Evolutionary conservation across 2,888 invertebrate genomes (phyloP), one percentile per base, ranked within the genome.

Genomic region (Acheta domesticus): DNA sequence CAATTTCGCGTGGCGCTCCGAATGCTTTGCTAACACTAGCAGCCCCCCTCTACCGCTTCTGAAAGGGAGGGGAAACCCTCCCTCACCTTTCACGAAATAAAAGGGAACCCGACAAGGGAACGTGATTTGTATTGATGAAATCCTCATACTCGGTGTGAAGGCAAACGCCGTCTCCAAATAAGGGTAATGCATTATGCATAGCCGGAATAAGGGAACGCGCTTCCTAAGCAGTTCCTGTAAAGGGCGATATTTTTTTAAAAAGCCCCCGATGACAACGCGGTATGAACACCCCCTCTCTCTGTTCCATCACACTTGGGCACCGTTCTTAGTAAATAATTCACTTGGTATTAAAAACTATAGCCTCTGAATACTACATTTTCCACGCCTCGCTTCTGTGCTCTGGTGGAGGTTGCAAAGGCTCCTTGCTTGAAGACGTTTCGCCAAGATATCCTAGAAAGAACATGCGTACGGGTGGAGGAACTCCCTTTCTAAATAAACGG

Each of bases 21-120:
- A n/a, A 62, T 62, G n/a, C 62, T 62, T 62, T 62, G 62, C 62
- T 62, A 62, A 62, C 62, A 62, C 62, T n/a, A n/a, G 62, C 62
- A 19, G 62, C 16, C 62, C 62, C 16, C n/a, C 62, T 62, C 16
- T 1, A 12, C 62, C 12, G 36, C 5, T 5, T 62, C n/a, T 16
- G 62, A 3, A 14, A 1, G 62, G 62, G n/a, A 62, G 62, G 16
- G 4, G 62, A 62, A 62, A n/a, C 62, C 62, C 5, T 62, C 62
- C 36, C 36, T 36, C 36, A 36, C 36, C 36, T 36, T 36, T 36
- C 36, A 36, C 36, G 36, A 36, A 36, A 36, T 36, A 36, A 36
- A 36, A 36, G 36, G 36, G 14, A n/a, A n/a, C 62, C 16, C 62
- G n/a, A 62, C 16, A 62, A 62, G 62, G 62, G 62, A 62, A 62